Conservation (phyloP, 1,140 invertebrate genomes). For the Ips typographus region DNA sequence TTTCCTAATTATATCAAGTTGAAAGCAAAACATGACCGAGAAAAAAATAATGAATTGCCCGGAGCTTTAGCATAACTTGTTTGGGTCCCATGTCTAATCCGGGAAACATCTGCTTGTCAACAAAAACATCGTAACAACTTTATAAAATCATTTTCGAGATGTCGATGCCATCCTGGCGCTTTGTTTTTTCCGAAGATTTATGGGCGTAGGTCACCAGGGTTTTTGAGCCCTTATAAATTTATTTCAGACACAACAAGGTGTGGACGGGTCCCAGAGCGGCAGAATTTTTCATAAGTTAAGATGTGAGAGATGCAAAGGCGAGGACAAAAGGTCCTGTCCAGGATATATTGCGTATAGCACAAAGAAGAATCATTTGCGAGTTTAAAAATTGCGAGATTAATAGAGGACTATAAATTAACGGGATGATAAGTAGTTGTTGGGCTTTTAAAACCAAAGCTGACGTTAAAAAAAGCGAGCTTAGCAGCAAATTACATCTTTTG, state of each 20-base stretch:
- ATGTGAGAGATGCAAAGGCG: slow-evolving; percentile 9
- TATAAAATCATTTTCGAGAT: slow-evolving; percentile 32
- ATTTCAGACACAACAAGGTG: slow-evolving; percentile 27
- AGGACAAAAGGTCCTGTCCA: no score
- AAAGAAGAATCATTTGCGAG: no score
- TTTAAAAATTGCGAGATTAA: no score
- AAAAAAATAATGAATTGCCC: no score
- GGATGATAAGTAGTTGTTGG: no score
- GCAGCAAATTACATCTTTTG: slow-evolving; percentile 1
- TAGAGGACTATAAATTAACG: no score
- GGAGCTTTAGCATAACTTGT: no score
- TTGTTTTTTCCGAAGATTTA: slow-evolving; percentile 34
- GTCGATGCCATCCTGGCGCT: slow-evolving; percentile 25
- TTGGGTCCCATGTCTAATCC: not conserved
- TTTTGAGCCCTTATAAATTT: slow-evolving; percentile 22
- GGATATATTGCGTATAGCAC: no score
- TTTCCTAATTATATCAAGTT: no score
- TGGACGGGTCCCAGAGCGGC: slow-evolving; percentile 1
- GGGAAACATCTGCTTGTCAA: slow-evolving; percentile 10
- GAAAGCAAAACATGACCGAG: no score
- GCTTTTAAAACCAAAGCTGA: no score
- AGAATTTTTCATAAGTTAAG: slow-evolving; percentile 23
- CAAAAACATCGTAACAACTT: slow-evolving; percentile 25
- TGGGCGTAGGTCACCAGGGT: slow-evolving; percentile 13
- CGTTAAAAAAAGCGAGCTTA: not conserved